Conservation (phyloP, 2,888 invertebrate species). For the Trilocha varians region DNA sequence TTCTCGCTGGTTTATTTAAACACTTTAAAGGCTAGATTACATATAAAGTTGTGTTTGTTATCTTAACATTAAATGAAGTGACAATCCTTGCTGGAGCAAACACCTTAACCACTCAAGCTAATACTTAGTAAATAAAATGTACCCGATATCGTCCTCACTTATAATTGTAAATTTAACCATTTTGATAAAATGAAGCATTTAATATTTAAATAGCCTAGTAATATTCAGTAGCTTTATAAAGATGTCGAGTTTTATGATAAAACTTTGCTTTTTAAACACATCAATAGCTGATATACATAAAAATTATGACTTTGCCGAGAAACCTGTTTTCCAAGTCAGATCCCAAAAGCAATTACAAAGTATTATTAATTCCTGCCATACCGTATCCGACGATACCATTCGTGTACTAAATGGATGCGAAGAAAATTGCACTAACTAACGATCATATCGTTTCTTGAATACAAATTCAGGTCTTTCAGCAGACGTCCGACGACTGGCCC, state of each 20-base stretch:
- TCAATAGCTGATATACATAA: constrained; percentile 11
- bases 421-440: constrained; percentile 69
- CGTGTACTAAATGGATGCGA: constrained; percentile 48
- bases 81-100: constrained; percentile 28
- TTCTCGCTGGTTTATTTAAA: neutral
- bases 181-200: constrained; percentile 24
- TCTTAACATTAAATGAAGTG: constrained; percentile 45
- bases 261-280: neutral
- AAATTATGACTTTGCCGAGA: constrained; percentile 38
- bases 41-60: constrained; percentile 25
- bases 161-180: constrained; percentile 22
- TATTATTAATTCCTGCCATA: constrained; percentile 52
- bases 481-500: constrained; percentile 45
- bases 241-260: constrained; percentile 5
- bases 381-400: constrained; percentile 43
- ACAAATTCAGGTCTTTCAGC: constrained; percentile 66
- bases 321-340: constrained; percentile 43
- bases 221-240: constrained; percentile 16
- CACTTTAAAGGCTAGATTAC: neutral
- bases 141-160: constrained; percentile 23
- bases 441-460: constrained; percentile 66
- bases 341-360: constrained; percentile 50
- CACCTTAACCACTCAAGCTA: constrained; percentile 30
- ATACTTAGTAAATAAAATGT: constrained; percentile 33
- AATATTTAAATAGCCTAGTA: constrained; percentile 32